These are phyloP conservation scores for Suncus etruscus DNA, from an alignment of 2,113 vertebrate species.

Conservation along the genomic window DNA sequence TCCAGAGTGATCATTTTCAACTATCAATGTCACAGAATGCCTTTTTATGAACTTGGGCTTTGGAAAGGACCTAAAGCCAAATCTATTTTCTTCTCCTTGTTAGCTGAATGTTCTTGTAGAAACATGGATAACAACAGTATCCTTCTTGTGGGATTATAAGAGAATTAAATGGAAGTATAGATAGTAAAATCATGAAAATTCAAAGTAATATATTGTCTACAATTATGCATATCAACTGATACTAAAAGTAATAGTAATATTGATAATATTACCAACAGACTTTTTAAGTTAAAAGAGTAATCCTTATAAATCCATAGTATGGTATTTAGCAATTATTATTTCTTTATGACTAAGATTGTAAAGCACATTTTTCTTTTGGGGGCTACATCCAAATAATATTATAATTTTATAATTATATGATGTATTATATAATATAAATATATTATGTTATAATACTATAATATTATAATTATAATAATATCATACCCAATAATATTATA, in stretches of 20 bases:
- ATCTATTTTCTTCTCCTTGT: neutral
- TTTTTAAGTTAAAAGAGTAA: neutral
- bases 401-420: no score
- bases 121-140: slow-evolving; percentile 10
- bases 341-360: slow-evolving; percentile 8
- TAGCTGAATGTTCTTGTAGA: slow-evolving; percentile 4
- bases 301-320: slow-evolving; percentile 9
- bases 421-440: no score
- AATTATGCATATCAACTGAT: slow-evolving; percentile 25
- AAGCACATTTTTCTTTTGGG: neutral
- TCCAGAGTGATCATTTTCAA: no score
- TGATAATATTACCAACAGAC: neutral
- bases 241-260: slow-evolving; percentile 27
- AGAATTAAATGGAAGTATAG: slow-evolving; percentile 26
- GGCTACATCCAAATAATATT: no score
- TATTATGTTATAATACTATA: no score
- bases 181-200: neutral
- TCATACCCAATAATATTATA: no score
- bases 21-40: no score
- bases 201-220: neutral
- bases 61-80: neutral
- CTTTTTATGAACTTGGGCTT: neutral
- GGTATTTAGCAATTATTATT: slow-evolving; percentile 14
- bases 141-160: slow-evolving; percentile 10
- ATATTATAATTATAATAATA: no score